phyloP scores from a whole-genome alignment of 1,140 invertebrate species.

The Rhynchophorus ferrugineus region DNA sequence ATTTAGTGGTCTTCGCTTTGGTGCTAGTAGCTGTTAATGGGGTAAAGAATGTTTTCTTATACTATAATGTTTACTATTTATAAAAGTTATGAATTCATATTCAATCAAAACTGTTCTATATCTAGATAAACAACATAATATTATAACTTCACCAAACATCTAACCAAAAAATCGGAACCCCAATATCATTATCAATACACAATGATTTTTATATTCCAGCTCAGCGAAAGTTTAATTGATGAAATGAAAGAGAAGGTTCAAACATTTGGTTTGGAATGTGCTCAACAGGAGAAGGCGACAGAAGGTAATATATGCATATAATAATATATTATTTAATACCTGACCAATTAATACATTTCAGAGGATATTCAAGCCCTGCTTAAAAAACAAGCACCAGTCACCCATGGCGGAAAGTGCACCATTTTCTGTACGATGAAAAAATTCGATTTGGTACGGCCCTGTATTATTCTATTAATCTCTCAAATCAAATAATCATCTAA shows the following conservation, averaged over 20 bases:
- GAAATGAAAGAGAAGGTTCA: slow-evolving; percentile 1
- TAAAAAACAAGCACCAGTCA: background rate
- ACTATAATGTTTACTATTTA: too few relatives aligned
- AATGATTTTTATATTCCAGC: too few relatives aligned
- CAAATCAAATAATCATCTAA: background rate
- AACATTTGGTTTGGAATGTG: background rate
- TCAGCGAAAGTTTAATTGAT: background rate
- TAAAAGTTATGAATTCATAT: too few relatives aligned
- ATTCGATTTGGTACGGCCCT: slow-evolving; percentile 7
- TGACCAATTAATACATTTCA: too few relatives aligned
- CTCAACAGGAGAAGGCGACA: slow-evolving; percentile 2
- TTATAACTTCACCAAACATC: too few relatives aligned
- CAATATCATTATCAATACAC: too few relatives aligned
- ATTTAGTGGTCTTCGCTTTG: background rate
- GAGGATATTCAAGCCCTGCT: slow-evolving; percentile 5
- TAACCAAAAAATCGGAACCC: too few relatives aligned
- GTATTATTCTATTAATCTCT: background rate
- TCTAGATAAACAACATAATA: too few relatives aligned
- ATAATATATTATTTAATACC: too few relatives aligned
- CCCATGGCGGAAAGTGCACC: slow-evolving; percentile 10
- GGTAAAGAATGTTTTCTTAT: background rate
- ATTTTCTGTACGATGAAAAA: slow-evolving; percentile 12
- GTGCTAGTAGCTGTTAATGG: background rate
- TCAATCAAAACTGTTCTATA: too few relatives aligned
- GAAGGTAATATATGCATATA: too few relatives aligned